Conservation (phyloP, 1,140 invertebrate genomes). For the Drosophila subobscura region DNA sequence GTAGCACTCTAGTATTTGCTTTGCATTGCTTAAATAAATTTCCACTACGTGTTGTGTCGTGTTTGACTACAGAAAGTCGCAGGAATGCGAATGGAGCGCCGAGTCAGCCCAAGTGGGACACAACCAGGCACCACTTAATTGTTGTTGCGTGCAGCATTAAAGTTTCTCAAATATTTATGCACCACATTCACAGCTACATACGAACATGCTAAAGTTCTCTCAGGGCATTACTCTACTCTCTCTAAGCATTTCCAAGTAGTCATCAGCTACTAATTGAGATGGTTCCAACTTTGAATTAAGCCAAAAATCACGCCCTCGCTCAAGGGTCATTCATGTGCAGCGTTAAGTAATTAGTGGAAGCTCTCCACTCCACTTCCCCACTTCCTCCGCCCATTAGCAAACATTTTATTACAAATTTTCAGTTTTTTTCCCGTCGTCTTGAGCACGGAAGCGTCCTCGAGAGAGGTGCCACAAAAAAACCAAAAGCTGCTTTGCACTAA, state of each 20-base stretch:
- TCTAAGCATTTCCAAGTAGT: conserved; percentile 20
- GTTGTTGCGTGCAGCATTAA: conserved; percentile 40
- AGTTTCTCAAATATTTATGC: conserved; percentile 53
- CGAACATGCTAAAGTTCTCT: conserved; percentile 34
- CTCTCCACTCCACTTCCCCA: background rate
- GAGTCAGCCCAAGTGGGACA: conserved; percentile 41
- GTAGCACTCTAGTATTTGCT: conserved; percentile 36
- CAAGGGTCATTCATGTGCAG: conserved; percentile 45
- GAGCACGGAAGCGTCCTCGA: conserved; percentile 64
- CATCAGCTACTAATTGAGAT: conserved; percentile 49
- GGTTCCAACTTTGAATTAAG: conserved; percentile 54
- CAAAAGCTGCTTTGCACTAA: conserved; percentile 27
- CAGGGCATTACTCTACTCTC: conserved; percentile 16
- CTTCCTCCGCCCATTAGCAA: conserved; percentile 51
- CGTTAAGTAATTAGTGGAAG: conserved; percentile 64
- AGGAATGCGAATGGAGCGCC: conserved; percentile 18
- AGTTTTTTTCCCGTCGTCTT: conserved; percentile 54
- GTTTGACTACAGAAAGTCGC: conserved; percentile 29
- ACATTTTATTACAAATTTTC: conserved; percentile 53
- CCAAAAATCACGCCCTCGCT: conserved; percentile 62
- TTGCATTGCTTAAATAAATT: conserved; percentile 76
- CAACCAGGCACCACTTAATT: conserved; percentile 59
- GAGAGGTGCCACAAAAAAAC: conserved; percentile 32
- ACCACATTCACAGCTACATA: conserved; percentile 26
- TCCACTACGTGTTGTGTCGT: conserved; percentile 54